Percentiles rank a stretch among this genome's conserved stretches.
Conservation (phyloP, 2,888 invertebrate genomes). For the Dryobota labecula region DNA sequence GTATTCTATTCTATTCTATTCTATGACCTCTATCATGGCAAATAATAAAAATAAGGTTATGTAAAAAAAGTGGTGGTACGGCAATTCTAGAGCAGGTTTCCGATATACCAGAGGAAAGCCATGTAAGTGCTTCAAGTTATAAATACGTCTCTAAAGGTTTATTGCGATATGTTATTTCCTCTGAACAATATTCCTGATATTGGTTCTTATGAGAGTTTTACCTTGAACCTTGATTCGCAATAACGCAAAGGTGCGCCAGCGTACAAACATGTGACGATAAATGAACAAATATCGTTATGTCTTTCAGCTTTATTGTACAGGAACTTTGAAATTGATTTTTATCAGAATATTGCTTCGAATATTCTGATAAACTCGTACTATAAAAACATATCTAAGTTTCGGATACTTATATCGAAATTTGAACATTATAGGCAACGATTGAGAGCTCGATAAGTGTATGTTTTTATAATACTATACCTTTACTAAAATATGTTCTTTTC, state of each 20-base stretch:
- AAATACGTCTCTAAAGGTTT: slow-evolving; percentile 25
- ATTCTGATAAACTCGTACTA: slow-evolving; percentile 13
- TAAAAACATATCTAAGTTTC: not conserved
- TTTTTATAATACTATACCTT: not conserved
- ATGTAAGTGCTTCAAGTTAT: slow-evolving; percentile 18
- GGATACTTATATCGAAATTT: too few species aligned
- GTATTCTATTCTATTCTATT: too few species aligned
- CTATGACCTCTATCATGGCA: not conserved
- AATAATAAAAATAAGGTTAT: not conserved
- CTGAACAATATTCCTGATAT: slow-evolving; percentile 42
- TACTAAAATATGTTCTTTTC: not conserved
- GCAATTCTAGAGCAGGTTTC: not conserved
- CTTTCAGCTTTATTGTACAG: not conserved
- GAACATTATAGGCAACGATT: not conserved
- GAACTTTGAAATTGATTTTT: slow-evolving; percentile 9
- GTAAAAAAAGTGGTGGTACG: not conserved
- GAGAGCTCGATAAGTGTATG: not conserved
- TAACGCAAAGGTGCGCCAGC: slow-evolving; percentile 31
- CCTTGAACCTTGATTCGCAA: slow-evolving; percentile 37
- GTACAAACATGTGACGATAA: slow-evolving; percentile 25
- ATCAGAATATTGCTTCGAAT: slow-evolving; percentile 1
- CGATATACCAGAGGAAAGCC: slow-evolving; percentile 12
- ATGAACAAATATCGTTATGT: slow-evolving; percentile 20
- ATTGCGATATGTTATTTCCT: slow-evolving; percentile 37
- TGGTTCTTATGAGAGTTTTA: slow-evolving; percentile 30